Conservation (phyloP, 2,113 vertebrate species). For the Atrichornis clamosus region DNA sequence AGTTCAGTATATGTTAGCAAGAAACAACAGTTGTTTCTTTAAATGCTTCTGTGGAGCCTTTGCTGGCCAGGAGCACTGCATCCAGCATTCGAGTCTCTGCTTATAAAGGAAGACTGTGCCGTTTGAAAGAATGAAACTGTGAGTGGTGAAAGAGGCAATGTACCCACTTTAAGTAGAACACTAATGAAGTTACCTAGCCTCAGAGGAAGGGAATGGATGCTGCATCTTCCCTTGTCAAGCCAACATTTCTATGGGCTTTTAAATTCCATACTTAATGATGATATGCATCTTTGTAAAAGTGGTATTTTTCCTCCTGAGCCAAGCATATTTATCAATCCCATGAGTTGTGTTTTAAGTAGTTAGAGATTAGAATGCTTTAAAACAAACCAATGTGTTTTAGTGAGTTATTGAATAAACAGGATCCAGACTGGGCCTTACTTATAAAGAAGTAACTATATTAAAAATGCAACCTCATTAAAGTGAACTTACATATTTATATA, state of each 20-base stretch:
- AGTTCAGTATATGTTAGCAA: background rate
- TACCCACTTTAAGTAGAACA: background rate
- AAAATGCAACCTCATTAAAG: background rate
- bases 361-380: background rate
- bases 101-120: background rate
- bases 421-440: background rate
- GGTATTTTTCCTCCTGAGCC: background rate
- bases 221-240: slow-evolving; percentile 19
- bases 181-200: background rate
- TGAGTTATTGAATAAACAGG: background rate
- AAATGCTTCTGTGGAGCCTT: background rate
- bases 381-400: background rate
- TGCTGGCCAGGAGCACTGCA: background rate
- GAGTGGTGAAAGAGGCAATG: background rate
- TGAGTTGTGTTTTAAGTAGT: background rate
- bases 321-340: background rate
- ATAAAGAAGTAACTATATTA: background rate
- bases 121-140: background rate
- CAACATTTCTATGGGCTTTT: background rate
- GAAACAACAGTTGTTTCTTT: background rate
- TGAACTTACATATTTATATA: background rate
- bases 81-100: background rate
- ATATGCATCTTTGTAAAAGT: background rate
- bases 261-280: background rate
- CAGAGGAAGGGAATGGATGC: background rate